Base-by-base conservation (phyloP, 2,888 invertebrate species). In the Rhamnusium bicolor region DNA sequence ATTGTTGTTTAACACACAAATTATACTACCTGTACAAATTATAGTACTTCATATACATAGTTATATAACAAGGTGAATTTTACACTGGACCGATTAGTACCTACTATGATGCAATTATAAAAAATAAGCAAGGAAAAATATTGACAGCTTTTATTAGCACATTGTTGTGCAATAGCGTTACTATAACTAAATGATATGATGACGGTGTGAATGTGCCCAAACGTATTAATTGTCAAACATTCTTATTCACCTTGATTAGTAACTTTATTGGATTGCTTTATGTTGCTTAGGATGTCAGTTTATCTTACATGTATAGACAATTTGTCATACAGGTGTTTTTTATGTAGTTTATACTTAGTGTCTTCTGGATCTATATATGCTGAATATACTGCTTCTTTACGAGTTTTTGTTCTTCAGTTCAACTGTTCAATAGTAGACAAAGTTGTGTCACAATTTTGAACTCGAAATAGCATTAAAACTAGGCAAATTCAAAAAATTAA, bases 21-120 rank as follows among this genome's bases (percentile, higher is more conserved):
- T 87, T 85, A 87, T 79, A 84, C 88, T 88, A 88, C 88, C 88
- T 88, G 88, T 88, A 87, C 87, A 87, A 87, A 87, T 87, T 82
- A 87, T 61, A 40, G 85, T 85, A 86, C 81, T 83, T 86, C 85
- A 86, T 86, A 86, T 86, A 86, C 86, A 86, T 85, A 82, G 79
- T 82, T 86, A 83, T 86, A 84, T 86, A 87, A 87, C 87, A 87
- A 86, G 85, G 86, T 86, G 86, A 87, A 86, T 87, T 86, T 87
- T 87, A 87, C 87, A 88, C 85, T 87, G 87, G 87, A 87, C 86
- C 86, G 84, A 85, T 86, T 82, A 86, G 85, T 82, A 81, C 78
- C 82, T 84, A 82, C 79, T 80, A 83, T 84, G 82, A 84, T 85
- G 84, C 84, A 80, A 81, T 83, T 84, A 79, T 79, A 79, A 82